Evolutionary conservation across 37 sponge, comb jelly and placozoan species (phyloP).

Genomic region (Eunapius fragilis): DNA sequence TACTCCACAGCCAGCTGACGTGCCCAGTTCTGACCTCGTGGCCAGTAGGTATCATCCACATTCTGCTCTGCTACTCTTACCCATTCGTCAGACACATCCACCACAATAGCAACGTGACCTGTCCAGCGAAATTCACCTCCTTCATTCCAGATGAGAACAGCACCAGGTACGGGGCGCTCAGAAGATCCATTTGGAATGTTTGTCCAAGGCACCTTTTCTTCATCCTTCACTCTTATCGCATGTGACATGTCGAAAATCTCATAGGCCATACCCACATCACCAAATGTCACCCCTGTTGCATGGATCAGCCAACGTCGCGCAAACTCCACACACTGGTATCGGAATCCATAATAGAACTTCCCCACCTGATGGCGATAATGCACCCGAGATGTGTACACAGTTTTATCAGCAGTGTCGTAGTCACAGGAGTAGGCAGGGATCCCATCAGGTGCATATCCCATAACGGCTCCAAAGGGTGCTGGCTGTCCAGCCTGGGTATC

Average conservation of each 20-base stretch:
- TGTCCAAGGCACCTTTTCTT: background rate
- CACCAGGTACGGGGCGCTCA: background rate
- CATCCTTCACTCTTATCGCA: background rate
- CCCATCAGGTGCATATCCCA: background rate
- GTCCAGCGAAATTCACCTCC: background rate
- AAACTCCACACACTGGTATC: conserved; percentile 3
- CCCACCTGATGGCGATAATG: background rate
- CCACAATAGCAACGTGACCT: background rate
- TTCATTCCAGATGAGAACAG: background rate
- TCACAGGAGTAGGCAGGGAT: background rate
- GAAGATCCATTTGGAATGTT: background rate
- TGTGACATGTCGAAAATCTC: background rate
- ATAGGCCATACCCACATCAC: background rate
- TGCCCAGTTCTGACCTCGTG: background rate
- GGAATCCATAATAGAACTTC: background rate
- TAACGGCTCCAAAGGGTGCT: background rate
- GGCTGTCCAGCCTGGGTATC: background rate
- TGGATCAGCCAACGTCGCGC: conserved; percentile 2
- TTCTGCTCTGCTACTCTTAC: background rate
- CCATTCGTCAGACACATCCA: background rate
- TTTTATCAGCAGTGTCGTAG: background rate
- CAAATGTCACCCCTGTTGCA: background rate
- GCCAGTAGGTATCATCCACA: background rate
- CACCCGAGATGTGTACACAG: background rate
- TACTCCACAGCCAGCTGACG: background rate